These are phyloP conservation scores for Deroplatys truncata DNA, from an alignment of 2,888 invertebrate genomes.

Conservation along the genomic window DNA sequence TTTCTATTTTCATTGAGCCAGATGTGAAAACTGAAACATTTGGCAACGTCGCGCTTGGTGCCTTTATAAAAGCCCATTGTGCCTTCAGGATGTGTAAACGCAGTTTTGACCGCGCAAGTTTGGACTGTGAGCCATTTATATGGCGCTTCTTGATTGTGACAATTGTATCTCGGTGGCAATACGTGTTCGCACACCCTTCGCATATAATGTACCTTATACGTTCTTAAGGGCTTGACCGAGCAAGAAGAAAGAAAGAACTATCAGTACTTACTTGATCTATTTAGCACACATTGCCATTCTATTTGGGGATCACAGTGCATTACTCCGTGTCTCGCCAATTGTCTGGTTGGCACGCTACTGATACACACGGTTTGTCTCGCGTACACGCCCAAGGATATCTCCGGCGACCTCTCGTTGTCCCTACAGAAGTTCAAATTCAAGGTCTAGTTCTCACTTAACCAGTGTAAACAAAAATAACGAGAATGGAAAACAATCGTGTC, in stretches of 20 bases:
- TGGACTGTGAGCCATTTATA: no score
- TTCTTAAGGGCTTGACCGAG: no score
- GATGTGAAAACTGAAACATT: no score
- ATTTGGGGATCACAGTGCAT: neutral
- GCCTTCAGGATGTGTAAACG: no score
- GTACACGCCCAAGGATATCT: neutral
- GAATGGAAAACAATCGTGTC: neutral
- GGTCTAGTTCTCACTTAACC: neutral
- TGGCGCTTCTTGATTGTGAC: no score
- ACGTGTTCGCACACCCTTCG: no score
- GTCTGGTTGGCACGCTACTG: neutral
- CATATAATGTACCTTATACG: no score
- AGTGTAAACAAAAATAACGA: slow-evolving; percentile 3
- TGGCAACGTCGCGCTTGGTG: no score
- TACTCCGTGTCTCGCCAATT: neutral
- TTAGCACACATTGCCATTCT: neutral
- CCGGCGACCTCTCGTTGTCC: neutral
- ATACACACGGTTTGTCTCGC: neutral
- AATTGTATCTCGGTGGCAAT: no score
- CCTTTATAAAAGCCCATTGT: no score
- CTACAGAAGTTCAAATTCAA: neutral
- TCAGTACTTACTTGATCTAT: neutral
- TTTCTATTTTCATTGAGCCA: no score
- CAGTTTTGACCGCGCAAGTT: no score
- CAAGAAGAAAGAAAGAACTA: neutral